Base-by-base conservation (phyloP, 30 jellyfish, hydroid and myxozoan species). In the Cassiopea xamachana region DNA sequence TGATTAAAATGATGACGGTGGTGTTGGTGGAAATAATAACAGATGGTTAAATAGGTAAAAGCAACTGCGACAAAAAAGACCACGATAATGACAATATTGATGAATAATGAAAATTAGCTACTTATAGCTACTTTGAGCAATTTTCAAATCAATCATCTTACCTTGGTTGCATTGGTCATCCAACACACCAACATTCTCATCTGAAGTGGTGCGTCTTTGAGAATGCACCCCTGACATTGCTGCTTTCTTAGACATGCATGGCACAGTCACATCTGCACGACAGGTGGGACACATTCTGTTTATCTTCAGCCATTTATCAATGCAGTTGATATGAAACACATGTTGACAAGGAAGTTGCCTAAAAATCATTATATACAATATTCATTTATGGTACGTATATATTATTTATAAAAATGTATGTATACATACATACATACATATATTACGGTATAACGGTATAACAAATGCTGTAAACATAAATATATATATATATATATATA, bases 231-330 rank as follows among this genome's bases (percentile, higher is more conserved):
- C 60, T 62, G 90, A 75, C 6, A 75, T 45, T 14, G 85, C 39
- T 60, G 47, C 77, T 46, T 87, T 83, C 27, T 75, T 60, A 4
- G 83, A 84, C 10, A 39, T 87, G 16, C 1, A 2, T 46, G 94
- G 94, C 51, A 87, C 43, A 2, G 97, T 90, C 16, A 90, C 18
- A 62, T 90, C 97, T 17, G 59, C 9, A 18, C 97, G 97, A 73
- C 97, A 91, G 13, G 97, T 91, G 48, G 97, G 97, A 58, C 97
- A 91, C 48, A 91, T 80, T 39, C 93, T 85, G 68, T 91, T 91
- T 68, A 91, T 91, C 82, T 84, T 91, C 48, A 91, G 87, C 97
- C 97, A 91, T 27, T 86, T 82, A 58, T 91, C 97, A 85, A 91
- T 84, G 94, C 97, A 91, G 72, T 79, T 78, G n/a, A 91, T 69